A percentile compares a stretch with the other conserved stretches of the same genome.
phyloP scores from a whole-genome alignment of 1,140 invertebrate species.

The Euura saliciscinereae region DNA sequence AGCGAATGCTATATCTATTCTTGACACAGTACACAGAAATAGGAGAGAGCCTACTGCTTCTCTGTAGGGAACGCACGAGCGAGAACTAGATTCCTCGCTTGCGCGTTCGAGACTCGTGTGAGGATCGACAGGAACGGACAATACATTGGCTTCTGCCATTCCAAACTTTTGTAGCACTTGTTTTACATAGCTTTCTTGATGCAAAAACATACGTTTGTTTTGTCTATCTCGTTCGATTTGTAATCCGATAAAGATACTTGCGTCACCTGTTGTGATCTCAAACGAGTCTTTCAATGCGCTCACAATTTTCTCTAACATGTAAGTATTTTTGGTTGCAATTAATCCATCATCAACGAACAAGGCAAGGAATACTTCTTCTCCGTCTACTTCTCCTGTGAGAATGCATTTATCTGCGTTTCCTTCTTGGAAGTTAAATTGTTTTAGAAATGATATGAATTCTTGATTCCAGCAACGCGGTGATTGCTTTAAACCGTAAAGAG shows the following conservation, averaged over 20 bases:
- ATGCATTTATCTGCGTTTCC: conserved; percentile 42
- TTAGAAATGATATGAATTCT: conserved; percentile 27
- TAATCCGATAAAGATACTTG: conserved; percentile 32
- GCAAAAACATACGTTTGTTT: conserved; percentile 27
- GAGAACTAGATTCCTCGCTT: conserved; percentile 9
- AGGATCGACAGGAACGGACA: conserved; percentile 29
- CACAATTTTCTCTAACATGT: conserved; percentile 25
- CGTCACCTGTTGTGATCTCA: conserved; percentile 25
- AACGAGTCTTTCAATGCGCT: conserved; percentile 26
- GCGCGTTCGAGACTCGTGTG: conserved; percentile 6
- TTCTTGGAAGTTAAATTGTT: conserved; percentile 18
- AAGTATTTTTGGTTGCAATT: conserved; percentile 30
- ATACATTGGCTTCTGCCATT: conserved; percentile 37
- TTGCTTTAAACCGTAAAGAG: conserved; percentile 17
- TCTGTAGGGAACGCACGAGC: conserved; percentile 32
- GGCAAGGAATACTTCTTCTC: conserved; percentile 35
- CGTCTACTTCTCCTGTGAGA: conserved; percentile 31
- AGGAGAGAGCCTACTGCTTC: conserved; percentile 47
- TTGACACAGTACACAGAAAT: conserved; percentile 41
- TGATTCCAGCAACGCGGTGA: conserved; percentile 29
- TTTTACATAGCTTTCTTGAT: conserved; percentile 36
- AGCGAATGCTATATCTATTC: conserved; percentile 46
- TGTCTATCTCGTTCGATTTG: conserved; percentile 24
- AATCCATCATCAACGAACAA: conserved; percentile 51
- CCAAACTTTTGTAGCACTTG: conserved; percentile 37